Evolutionary conservation across 2,113 vertebrate genomes (phyloP).

Genomic region (Corydoras maculifer): DNA sequence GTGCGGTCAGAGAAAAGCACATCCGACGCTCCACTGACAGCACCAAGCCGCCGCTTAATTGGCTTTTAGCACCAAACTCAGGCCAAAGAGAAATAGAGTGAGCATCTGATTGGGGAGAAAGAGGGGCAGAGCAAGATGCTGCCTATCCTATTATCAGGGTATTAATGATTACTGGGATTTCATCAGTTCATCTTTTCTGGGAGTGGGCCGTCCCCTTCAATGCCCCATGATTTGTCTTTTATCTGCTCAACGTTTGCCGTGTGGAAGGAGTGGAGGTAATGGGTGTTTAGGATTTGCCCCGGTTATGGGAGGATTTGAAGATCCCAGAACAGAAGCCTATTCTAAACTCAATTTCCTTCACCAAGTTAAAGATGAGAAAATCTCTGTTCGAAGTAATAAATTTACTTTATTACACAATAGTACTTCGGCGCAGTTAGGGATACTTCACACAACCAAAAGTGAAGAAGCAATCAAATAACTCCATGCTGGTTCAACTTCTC

Average conservation of each 20-base stretch:
- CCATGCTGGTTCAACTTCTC: too few species aligned
- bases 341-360: slow-evolving; percentile 13
- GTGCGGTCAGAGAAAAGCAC: slow-evolving; percentile 73
- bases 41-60: slow-evolving; percentile 69
- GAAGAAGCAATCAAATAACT: too few species aligned
- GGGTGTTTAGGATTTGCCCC: slow-evolving; percentile 37
- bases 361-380: background rate
- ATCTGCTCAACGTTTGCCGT: slow-evolving; percentile 25
- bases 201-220: slow-evolving; percentile 37
- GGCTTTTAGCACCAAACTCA: slow-evolving; percentile 64
- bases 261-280: slow-evolving; percentile 30
- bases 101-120: slow-evolving; percentile 35
- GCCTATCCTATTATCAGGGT: slow-evolving; percentile 60
- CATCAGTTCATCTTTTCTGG: slow-evolving; percentile 40
- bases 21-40: slow-evolving; percentile 70
- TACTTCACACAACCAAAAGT: too few species aligned
- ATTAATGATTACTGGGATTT: slow-evolving; percentile 52
- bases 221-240: slow-evolving; percentile 35
- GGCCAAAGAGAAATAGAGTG: slow-evolving; percentile 55
- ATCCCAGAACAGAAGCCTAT: slow-evolving; percentile 17
- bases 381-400: slow-evolving; percentile 11
- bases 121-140: slow-evolving; percentile 55
- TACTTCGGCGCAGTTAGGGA: too few species aligned
- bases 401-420: too few species aligned
- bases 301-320: slow-evolving; percentile 25